Conservation (phyloP, 1,140 invertebrate species). For the Neuroterus valhalla region DNA sequence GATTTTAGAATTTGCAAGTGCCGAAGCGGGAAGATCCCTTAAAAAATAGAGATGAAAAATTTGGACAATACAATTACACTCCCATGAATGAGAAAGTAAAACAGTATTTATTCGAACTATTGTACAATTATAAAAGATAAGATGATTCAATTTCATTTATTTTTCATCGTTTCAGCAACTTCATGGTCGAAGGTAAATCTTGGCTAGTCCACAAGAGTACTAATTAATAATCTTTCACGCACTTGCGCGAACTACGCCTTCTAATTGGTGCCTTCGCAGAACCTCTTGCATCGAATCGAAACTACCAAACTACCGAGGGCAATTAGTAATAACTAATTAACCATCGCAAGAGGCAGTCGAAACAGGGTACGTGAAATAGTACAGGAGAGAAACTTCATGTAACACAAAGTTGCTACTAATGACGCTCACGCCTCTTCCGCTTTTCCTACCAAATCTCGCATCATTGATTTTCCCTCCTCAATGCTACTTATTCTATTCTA, state of each 20-base stretch:
- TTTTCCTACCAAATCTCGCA: slow-evolving; percentile 4
- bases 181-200: slow-evolving; percentile 18
- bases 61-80: too few species aligned
- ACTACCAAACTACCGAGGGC: slow-evolving; percentile 33
- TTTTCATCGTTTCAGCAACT: background rate
- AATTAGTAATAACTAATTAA: slow-evolving; percentile 39
- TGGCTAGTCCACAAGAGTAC: background rate
- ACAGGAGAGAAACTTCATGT: slow-evolving; percentile 9
- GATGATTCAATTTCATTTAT: too few species aligned
- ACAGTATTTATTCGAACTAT: too few species aligned
- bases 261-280: slow-evolving; percentile 15
- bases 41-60: too few species aligned
- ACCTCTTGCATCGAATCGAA: slow-evolving; percentile 28
- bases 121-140: too few species aligned
- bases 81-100: too few species aligned
- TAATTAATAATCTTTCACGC: slow-evolving; percentile 26
- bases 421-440: slow-evolving; percentile 26
- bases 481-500: background rate
- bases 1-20: too few species aligned
- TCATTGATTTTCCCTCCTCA: slow-evolving; percentile 20
- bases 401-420: slow-evolving; percentile 24
- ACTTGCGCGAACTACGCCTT: slow-evolving; percentile 14
- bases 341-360: slow-evolving; percentile 30
- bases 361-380: slow-evolving; percentile 20
- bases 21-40: too few species aligned